phyloP scores from a whole-genome alignment of 2,113 vertebrate genomes.

The Aspiorhynchus laticeps region DNA sequence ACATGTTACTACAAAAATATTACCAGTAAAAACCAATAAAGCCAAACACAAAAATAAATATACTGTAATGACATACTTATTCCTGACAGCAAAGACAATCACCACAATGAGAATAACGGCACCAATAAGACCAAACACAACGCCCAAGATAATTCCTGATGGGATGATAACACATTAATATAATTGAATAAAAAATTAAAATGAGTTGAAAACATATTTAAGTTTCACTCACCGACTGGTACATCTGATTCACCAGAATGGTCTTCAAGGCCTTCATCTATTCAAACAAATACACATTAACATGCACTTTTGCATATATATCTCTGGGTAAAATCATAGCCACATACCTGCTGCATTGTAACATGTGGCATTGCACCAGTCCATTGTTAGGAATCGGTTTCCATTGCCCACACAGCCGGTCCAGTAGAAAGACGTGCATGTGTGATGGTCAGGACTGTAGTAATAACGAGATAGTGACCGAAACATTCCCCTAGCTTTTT shows the following conservation, averaged over 20 bases:
- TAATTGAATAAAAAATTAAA: not conserved
- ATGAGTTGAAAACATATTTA: not conserved
- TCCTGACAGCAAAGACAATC: constrained; percentile 61
- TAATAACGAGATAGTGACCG: constrained; percentile 54
- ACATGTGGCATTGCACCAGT: constrained; percentile 70
- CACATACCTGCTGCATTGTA: constrained; percentile 65
- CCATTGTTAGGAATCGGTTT: constrained; percentile 62
- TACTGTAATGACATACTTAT: constrained; percentile 64
- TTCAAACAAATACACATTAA: not conserved
- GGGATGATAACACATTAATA: not conserved
- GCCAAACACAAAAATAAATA: no score
- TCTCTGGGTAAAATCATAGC: not conserved
- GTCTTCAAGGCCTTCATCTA: constrained; percentile 55
- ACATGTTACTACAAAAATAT: not conserved
- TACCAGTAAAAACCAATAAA: no score
- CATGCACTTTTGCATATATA: not conserved
- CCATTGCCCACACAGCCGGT: constrained; percentile 69
- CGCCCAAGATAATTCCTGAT: constrained; percentile 72
- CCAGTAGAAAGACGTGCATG: constrained; percentile 68
- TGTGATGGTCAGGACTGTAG: constrained; percentile 66
- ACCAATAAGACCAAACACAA: constrained; percentile 64
- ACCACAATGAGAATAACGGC: constrained; percentile 58
- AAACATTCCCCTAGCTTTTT: constrained; percentile 51
- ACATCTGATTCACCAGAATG: constrained; percentile 60
- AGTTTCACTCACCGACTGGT: constrained; percentile 66